These are phyloP conservation scores for Scleropages formosus DNA, from an alignment of 2,797 vertebrate species.

Conservation along the genomic window DNA sequence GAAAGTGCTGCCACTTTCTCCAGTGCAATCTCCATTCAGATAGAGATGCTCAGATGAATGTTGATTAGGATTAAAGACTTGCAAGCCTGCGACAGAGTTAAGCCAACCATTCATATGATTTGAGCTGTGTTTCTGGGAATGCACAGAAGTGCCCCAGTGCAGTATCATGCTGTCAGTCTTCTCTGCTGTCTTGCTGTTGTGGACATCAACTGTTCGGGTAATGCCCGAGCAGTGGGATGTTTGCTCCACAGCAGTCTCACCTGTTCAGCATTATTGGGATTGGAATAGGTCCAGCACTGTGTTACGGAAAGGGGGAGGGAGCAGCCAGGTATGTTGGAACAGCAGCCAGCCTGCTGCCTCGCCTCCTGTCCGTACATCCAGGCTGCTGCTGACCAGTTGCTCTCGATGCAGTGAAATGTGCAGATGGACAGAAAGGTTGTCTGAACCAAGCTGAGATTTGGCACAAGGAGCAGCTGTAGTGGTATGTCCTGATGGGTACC, in stretches of 20 bases:
- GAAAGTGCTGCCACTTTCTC: too few species aligned
- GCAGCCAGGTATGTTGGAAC: not conserved
- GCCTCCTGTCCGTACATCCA: not conserved
- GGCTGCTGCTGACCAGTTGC: not conserved
- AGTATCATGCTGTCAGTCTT: too few species aligned
- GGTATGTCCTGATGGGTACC: not conserved
- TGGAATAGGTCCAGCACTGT: not conserved
- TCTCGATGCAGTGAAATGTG: not conserved
- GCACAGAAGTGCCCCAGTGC: too few species aligned
- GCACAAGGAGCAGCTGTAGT: not conserved
- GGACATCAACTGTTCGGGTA: too few species aligned
- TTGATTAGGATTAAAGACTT: too few species aligned
- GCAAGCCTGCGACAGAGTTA: too few species aligned
- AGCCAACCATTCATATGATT: too few species aligned
- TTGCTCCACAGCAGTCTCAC: not conserved
- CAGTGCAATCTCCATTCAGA: too few species aligned
- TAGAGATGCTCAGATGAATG: too few species aligned
- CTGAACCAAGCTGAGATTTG: not conserved
- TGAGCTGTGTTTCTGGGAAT: too few species aligned
- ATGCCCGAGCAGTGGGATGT: too few species aligned
- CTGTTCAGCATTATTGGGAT: not conserved
- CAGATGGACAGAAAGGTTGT: not conserved
- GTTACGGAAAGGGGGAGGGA: not conserved
- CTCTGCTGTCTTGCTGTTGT: too few species aligned
- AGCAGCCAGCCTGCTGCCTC: not conserved